Evolutionary conservation across 92 coral and sea anemone genomes (phyloP), one percentile per base, ranked within the genome.

Genomic region (Micromussa lordhowensis): DNA sequence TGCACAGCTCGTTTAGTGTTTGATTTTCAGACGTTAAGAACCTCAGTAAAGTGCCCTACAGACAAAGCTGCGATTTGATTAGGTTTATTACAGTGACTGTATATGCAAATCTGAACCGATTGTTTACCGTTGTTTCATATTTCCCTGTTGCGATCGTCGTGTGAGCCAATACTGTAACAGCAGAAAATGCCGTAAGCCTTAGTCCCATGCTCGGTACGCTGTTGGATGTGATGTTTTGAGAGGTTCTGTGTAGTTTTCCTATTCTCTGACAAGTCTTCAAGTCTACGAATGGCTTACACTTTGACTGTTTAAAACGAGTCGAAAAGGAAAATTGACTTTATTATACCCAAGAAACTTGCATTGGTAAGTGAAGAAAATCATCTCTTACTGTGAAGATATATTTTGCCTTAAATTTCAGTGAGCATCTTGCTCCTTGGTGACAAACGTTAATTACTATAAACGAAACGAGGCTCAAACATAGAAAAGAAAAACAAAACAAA

Each of bases 21-120:
- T 59, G 19, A 40, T 35, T 81, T 36, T 68, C 57, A 64, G 36
- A 64, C 35, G 26, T 66, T 36, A n/a, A 35, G 38, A 1, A 24
- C 29, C 49, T 16, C 16, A 51, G 30, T 22, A 48, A 44, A 28
- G 40, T 8, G 31, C 58, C n/a, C 30, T 44, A 22, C 19, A 31
- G 31, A 84, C 87, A 57, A 55, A 54, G 80, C 44, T 15, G 51
- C 21, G 63, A 84, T 73, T 74, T 36, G 54, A 84, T 84, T 72
- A 72, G 49, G 81, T 74, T 73, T 36, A 69, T 69, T 70, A 69
- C 61, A 16, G 69, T 53, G 69, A 49, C 38, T 74, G 9, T 58
- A 36, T 75, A 84, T 84, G 88, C 88, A 73, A 84, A 84, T 84
- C 1, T 12, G 53, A 36, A 17, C 78, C 44, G 5, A 79, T 30